Percentiles rank a stretch among this genome's conserved stretches.
Evolutionary conservation across 2,888 invertebrate genomes (phyloP).

Genomic region (Eumacrocentrus americanus): DNA sequence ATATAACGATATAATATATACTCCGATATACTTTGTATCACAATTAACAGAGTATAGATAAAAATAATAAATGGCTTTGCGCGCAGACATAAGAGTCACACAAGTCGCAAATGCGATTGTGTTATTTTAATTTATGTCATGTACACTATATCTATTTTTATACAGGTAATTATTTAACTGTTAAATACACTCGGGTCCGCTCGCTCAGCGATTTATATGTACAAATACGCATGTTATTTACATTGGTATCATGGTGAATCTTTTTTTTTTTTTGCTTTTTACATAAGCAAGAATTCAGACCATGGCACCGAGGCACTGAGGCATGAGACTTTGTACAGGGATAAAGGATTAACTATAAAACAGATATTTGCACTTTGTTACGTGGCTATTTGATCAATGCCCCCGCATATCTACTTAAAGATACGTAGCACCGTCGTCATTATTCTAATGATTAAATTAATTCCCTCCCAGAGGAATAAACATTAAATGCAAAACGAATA

Average conservation of each 20-base stretch:
- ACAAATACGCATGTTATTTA: slow-evolving; percentile 4
- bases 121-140: slow-evolving; percentile 32
- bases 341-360: slow-evolving; percentile 34
- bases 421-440: slow-evolving; percentile 24
- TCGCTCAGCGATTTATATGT: slow-evolving; percentile 4
- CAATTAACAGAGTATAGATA: slow-evolving; percentile 47
- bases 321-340: slow-evolving; percentile 35
- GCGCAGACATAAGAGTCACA: slow-evolving; percentile 1
- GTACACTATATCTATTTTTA: slow-evolving; percentile 26
- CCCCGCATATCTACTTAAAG: background rate
- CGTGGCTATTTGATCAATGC: slow-evolving; percentile 6
- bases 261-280: slow-evolving; percentile 5
- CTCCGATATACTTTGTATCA: slow-evolving; percentile 46
- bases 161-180: slow-evolving; percentile 31
- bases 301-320: slow-evolving; percentile 36
- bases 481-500: background rate
- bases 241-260: slow-evolving; percentile 5
- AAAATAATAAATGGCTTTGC: slow-evolving; percentile 31
- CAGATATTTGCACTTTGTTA: slow-evolving; percentile 47
- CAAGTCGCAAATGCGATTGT: background rate
- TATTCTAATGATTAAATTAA: slow-evolving; percentile 3
- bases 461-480: background rate
- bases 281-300: slow-evolving; percentile 1
- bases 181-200: background rate
- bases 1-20: slow-evolving; percentile 30